A percentile compares a stretch with the other conserved stretches of the same genome.
phyloP scores from a whole-genome alignment of 2,888 invertebrate genomes.

The Andricus quercusramuli region DNA sequence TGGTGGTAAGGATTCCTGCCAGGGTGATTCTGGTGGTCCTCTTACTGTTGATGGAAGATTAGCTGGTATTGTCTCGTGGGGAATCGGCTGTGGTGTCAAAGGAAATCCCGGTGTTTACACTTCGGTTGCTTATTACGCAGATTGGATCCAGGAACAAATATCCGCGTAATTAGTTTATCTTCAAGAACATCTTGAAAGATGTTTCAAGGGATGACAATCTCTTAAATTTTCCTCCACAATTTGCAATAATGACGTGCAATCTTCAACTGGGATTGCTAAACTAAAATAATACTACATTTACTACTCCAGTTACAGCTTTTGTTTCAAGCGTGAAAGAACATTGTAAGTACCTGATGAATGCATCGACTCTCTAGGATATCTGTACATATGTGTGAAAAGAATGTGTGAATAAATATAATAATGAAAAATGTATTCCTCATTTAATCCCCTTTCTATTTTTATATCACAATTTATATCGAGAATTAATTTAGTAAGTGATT shows the following conservation, averaged over 20 bases:
- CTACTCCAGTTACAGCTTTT: background rate
- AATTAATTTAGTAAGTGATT: too few species aligned
- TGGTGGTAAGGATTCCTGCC: constrained; percentile 79
- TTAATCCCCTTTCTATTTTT: background rate
- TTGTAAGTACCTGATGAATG: background rate
- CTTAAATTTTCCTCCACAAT: background rate
- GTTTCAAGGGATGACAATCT: background rate
- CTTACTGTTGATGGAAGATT: constrained; percentile 59
- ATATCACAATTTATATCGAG: background rate
- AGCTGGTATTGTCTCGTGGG: constrained; percentile 76
- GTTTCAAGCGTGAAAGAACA: background rate
- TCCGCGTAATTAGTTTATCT: background rate
- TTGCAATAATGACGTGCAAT: background rate
- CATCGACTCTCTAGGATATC: background rate
- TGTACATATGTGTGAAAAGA: background rate
- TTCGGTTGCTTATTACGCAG: constrained; percentile 80
- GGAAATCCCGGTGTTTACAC: constrained; percentile 79
- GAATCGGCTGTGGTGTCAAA: constrained; percentile 80
- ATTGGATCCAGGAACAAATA: constrained; percentile 61
- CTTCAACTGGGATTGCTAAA: background rate
- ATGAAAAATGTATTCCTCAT: background rate
- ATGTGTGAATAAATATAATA: background rate
- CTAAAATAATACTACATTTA: background rate
- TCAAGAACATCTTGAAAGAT: background rate
- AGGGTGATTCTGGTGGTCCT: constrained; percentile 71